These are phyloP conservation scores for Corynorhinus townsendii DNA, from an alignment of 2,113 vertebrate species.

Conservation along the genomic window DNA sequence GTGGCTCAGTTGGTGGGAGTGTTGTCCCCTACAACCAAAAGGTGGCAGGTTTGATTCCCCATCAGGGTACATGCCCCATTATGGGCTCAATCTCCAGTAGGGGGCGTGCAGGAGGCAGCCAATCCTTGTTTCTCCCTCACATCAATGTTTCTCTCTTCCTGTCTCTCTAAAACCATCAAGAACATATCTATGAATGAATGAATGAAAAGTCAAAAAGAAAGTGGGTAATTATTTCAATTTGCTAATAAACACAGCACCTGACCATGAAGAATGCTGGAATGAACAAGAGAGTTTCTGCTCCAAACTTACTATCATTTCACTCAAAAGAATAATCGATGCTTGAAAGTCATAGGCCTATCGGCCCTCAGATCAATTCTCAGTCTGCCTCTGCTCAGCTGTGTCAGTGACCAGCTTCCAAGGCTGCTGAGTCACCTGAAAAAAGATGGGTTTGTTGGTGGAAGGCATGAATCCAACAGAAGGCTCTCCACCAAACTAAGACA, in stretches of 20 bases:
- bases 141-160: too few species aligned
- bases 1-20: too few species aligned
- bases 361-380: neutral
- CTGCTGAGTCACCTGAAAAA: neutral
- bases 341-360: neutral
- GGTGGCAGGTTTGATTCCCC: too few species aligned
- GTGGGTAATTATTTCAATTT: neutral
- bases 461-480: neutral
- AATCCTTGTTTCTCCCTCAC: too few species aligned
- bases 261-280: neutral
- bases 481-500: neutral
- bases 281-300: neutral
- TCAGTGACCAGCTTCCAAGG: neutral
- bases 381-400: neutral
- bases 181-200: too few species aligned
- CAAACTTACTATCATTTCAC: neutral
- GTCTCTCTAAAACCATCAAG: too few species aligned
- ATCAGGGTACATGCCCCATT: too few species aligned
- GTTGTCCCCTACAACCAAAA: too few species aligned
- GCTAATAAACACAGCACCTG: neutral
- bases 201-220: too few species aligned
- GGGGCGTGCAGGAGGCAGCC: too few species aligned
- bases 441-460: neutral
- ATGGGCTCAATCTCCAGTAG: too few species aligned
- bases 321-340: neutral